phyloP scores from a whole-genome alignment of 2,797 vertebrate genomes.

The Huso huso region DNA sequence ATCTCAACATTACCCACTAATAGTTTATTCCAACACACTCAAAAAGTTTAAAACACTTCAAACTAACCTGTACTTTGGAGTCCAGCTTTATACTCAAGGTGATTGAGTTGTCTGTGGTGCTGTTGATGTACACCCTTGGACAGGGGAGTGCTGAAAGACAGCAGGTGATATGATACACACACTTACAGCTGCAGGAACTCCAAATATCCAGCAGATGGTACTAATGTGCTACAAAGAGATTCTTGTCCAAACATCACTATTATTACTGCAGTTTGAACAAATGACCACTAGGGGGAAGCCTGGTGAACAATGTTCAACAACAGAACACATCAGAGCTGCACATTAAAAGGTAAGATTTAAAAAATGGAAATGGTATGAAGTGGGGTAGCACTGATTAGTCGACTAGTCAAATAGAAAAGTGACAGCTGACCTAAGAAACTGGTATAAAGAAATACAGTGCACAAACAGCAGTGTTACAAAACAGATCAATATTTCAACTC shows the following conservation, averaged over 20 bases:
- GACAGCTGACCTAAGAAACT: too few relatives aligned
- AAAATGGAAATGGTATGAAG: too few relatives aligned
- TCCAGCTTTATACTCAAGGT: constrained; percentile 71
- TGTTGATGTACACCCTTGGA: constrained; percentile 69
- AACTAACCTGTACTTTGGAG: constrained; percentile 60
- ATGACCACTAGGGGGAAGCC: constrained; percentile 27
- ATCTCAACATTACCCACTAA: background rate
- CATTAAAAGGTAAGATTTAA: background rate
- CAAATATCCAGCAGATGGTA: background rate
- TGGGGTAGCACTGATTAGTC: too few relatives aligned
- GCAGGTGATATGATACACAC: background rate
- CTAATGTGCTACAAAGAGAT: background rate
- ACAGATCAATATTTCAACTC: background rate
- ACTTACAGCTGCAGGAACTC: background rate
- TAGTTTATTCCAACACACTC: background rate
- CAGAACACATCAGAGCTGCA: background rate
- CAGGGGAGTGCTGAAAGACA: constrained; percentile 68
- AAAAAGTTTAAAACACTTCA: background rate
- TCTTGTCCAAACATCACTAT: too few relatives aligned
- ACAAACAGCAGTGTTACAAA: background rate
- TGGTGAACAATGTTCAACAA: background rate
- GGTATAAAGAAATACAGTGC: too few relatives aligned
- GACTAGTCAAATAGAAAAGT: too few relatives aligned
- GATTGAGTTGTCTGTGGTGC: constrained; percentile 60
- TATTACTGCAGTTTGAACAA: background rate